Evolutionary conservation across 2,797 vertebrate genomes (phyloP).

Genomic region (Acipenser transmontanus): DNA sequence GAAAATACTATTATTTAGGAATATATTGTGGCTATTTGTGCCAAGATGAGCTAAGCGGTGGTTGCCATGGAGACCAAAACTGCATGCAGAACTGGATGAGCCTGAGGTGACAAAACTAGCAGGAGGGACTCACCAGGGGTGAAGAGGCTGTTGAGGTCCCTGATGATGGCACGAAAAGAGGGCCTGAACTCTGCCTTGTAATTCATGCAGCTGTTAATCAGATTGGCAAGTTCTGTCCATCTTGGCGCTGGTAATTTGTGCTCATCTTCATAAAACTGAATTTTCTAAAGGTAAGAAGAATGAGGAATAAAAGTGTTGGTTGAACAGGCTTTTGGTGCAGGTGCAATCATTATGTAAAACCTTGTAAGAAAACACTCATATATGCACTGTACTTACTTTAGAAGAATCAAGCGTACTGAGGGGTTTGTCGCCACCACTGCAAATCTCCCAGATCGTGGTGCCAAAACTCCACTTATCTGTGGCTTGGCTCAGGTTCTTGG

Average conservation of each 20-base stretch:
- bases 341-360: neutral
- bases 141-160: conserved; percentile 94
- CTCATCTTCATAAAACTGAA: conserved; percentile 89
- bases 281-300: conserved; percentile 59
- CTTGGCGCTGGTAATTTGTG: conserved; percentile 95
- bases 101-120: neutral
- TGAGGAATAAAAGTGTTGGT: neutral
- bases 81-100: too few relatives aligned
- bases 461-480: conserved; percentile 94
- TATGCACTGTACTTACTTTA: conserved; percentile 60
- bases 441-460: conserved; percentile 95
- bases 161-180: conserved; percentile 86
- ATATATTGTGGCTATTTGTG: too few relatives aligned
- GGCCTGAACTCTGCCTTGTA: conserved; percentile 85
- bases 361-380: neutral
- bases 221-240: conserved; percentile 92
- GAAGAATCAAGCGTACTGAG: conserved; percentile 78
- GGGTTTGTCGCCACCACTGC: conserved; percentile 89
- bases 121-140: conserved; percentile 74
- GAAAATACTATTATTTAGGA: too few relatives aligned
- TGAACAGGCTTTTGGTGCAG: neutral
- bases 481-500: conserved; percentile 71
- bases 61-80: too few relatives aligned
- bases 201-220: conserved; percentile 96
- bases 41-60: too few relatives aligned